phyloP scores from a whole-genome alignment of 1,140 invertebrate genomes.

The Diorhabda carinulata region DNA sequence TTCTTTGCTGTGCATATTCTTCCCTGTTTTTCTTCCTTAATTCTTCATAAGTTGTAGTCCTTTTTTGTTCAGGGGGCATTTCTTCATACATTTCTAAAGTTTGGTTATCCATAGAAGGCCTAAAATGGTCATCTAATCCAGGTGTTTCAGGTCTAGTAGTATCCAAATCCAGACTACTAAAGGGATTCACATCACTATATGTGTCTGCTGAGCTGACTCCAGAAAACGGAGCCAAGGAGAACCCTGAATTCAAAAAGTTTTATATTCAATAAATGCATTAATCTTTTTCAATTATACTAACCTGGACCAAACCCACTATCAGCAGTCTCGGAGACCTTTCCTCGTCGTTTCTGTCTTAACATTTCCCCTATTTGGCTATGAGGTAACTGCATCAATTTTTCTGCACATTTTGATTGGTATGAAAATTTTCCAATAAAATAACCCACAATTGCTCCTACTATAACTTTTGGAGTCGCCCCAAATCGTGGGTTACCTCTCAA shows the following conservation, averaged over 20 bases:
- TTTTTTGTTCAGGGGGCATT: conserved; percentile 42
- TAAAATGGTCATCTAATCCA: conserved; percentile 52
- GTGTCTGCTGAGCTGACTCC: conserved; percentile 42
- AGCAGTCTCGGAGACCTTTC: conserved; percentile 42
- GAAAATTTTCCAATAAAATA: conserved; percentile 74
- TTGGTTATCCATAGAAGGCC: conserved; percentile 50
- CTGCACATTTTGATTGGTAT: conserved; percentile 67
- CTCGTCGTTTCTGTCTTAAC: conserved; percentile 53
- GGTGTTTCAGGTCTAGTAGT: conserved; percentile 46
- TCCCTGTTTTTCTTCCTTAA: conserved; percentile 57
- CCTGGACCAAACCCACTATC: conserved; percentile 46
- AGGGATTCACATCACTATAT: conserved; percentile 47
- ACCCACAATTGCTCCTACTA: conserved; percentile 64
- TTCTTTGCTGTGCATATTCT: conserved; percentile 51
- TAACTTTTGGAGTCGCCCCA: conserved; percentile 62
- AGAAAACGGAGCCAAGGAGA: conserved; percentile 47
- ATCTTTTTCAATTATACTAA: conserved; percentile 28
- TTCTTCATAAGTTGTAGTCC: conserved; percentile 56
- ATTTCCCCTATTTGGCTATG: conserved; percentile 58
- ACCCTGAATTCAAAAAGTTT: background rate
- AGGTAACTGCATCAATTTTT: conserved; percentile 70
- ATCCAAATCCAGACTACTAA: conserved; percentile 48
- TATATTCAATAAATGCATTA: background rate
- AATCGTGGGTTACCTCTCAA: conserved; percentile 56
- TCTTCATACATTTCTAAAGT: conserved; percentile 44